A percentile compares a stretch with the other conserved stretches of the same genome.
These are phyloP conservation scores for Drosophila bifasciata DNA, from an alignment of 1,140 invertebrate genomes.

Conservation along the genomic window DNA sequence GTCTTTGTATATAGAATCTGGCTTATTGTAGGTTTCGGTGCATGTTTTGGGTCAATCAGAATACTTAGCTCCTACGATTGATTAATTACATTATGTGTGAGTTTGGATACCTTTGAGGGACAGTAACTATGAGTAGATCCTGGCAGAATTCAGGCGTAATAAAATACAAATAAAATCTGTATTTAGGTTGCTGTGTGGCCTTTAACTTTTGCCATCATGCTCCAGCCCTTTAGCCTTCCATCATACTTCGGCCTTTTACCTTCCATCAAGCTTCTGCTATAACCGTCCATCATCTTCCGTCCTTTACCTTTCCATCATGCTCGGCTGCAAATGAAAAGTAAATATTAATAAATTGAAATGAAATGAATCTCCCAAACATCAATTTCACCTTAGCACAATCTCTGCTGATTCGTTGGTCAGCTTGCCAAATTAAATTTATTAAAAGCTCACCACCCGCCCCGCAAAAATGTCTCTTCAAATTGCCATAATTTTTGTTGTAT, in stretches of 20 bases:
- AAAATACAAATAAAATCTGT: background rate
- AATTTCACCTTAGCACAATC: slow-evolving; percentile 2
- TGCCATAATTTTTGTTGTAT: slow-evolving; percentile 28
- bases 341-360: slow-evolving; percentile 1
- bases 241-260: no score
- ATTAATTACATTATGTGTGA: slow-evolving; percentile 32
- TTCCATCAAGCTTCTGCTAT: no score
- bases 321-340: background rate
- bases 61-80: slow-evolving; percentile 11
- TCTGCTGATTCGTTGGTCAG: background rate
- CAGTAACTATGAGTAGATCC: no score
- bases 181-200: no score
- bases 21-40: slow-evolving; percentile 22
- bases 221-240: no score
- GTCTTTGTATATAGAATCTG: slow-evolving; percentile 37
- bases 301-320: no score
- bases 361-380: background rate
- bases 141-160: no score
- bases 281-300: no score
- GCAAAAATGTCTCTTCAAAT: slow-evolving; percentile 8
- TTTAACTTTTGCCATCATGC: no score
- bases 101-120: background rate
- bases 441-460: slow-evolving; percentile 5
- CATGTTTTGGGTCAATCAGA: background rate
- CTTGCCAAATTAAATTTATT: slow-evolving; percentile 25